phyloP scores from a whole-genome alignment of 1,140 invertebrate species.

The Saccostrea cuccullata region DNA sequence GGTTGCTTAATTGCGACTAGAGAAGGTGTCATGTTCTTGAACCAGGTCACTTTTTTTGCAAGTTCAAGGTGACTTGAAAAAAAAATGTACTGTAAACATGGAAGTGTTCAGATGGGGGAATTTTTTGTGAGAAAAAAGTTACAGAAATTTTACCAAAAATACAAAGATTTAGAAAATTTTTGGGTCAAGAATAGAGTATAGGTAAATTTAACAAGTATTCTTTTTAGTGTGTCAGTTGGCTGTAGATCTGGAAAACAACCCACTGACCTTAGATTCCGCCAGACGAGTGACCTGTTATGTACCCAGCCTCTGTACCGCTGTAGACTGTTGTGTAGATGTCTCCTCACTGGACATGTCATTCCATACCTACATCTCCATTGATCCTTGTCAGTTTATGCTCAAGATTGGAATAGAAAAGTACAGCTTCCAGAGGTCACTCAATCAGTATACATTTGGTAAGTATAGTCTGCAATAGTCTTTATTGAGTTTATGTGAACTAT shows the following conservation, averaged over 20 bases:
- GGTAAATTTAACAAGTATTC: too few relatives aligned
- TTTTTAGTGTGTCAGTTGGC: slow-evolving; percentile 14
- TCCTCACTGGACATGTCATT: slow-evolving; percentile 33
- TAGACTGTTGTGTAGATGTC: neutral
- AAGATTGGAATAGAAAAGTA: slow-evolving; percentile 55
- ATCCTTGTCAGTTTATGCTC: slow-evolving; percentile 49
- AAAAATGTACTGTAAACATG: too few relatives aligned
- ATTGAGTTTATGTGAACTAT: too few relatives aligned
- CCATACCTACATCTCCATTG: slow-evolving; percentile 40
- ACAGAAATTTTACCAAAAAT: too few relatives aligned
- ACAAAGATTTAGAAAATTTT: too few relatives aligned
- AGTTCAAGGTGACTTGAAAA: too few relatives aligned
- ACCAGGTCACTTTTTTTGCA: too few relatives aligned
- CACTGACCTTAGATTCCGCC: neutral
- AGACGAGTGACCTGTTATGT: slow-evolving; percentile 37
- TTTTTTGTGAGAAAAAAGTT: too few relatives aligned
- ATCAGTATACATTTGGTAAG: slow-evolving; percentile 43
- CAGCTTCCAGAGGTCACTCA: slow-evolving; percentile 45
- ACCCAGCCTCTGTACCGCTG: slow-evolving; percentile 36
- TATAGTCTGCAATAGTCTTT: neutral
- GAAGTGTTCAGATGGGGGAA: too few relatives aligned
- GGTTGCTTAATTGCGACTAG: too few relatives aligned
- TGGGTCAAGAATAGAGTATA: too few relatives aligned
- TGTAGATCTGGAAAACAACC: slow-evolving; percentile 28
- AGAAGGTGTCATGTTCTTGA: too few relatives aligned